Evolutionary conservation across 2,113 vertebrate genomes (phyloP).

Genomic region (Excalfactoria chinensis): DNA sequence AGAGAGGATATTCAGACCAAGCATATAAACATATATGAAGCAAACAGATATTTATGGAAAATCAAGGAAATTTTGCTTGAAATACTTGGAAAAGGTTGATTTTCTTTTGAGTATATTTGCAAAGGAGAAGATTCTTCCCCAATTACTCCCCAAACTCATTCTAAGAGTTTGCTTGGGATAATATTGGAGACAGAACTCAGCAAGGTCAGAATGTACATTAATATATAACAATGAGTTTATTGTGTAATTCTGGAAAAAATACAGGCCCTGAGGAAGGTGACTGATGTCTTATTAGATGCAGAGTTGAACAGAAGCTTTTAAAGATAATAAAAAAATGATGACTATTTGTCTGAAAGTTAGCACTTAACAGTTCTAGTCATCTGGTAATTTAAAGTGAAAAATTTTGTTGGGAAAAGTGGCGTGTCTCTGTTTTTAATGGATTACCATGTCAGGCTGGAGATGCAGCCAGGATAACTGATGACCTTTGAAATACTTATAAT

Average conservation of each 20-base stretch:
- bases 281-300: background rate
- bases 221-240: background rate
- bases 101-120: slow-evolving; percentile 23
- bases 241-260: slow-evolving; percentile 13
- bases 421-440: slow-evolving; percentile 48
- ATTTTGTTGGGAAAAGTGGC: slow-evolving; percentile 19
- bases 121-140: slow-evolving; percentile 17
- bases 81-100: background rate
- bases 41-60: slow-evolving; percentile 1
- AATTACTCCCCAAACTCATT: background rate
- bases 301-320: slow-evolving; percentile 20
- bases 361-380: slow-evolving; percentile 28
- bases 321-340: slow-evolving; percentile 34
- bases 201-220: slow-evolving; percentile 19
- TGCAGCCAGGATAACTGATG: slow-evolving; percentile 61
- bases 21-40: slow-evolving; percentile 45
- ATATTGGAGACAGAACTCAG: background rate
- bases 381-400: slow-evolving; percentile 47
- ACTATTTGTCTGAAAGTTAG: slow-evolving; percentile 17
- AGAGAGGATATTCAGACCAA: slow-evolving; percentile 55
- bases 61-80: slow-evolving; percentile 19
- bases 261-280: background rate
- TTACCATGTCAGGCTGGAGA: slow-evolving; percentile 26
- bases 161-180: slow-evolving; percentile 2
- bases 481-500: slow-evolving; percentile 73